Evolutionary conservation across 2,113 vertebrate genomes (phyloP).

Genomic region (Gambusia holbrooki): DNA sequence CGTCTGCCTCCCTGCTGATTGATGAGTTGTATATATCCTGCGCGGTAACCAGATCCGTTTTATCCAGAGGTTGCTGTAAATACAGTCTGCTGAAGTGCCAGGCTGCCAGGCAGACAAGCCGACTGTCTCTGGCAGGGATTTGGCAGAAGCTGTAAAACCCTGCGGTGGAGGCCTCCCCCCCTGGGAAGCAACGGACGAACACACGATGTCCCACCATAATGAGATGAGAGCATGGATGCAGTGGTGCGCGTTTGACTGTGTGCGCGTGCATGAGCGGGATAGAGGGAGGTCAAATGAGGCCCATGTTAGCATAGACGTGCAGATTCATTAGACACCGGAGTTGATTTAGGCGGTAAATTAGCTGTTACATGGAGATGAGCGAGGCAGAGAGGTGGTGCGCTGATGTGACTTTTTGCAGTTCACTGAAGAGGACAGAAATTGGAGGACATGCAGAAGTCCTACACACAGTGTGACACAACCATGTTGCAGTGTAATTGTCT

Average conservation of each 20-base stretch:
- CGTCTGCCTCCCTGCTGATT: conserved; percentile 53
- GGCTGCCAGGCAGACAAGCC: conserved; percentile 60
- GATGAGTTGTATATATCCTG: conserved; percentile 73
- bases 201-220: conserved; percentile 46
- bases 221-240: conserved; percentile 14
- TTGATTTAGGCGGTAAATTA: conserved; percentile 64
- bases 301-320: conserved; percentile 42
- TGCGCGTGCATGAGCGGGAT: not conserved
- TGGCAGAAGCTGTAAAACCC: conserved; percentile 41
- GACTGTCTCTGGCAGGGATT: conserved; percentile 68
- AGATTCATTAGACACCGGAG: conserved; percentile 63
- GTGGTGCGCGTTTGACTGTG: conserved; percentile 2
- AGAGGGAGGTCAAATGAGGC: conserved; percentile 41
- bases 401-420: conserved; percentile 58
- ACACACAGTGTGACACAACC: conserved; percentile 8
- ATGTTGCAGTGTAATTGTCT: not conserved
- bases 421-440: conserved; percentile 39
- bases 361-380: conserved; percentile 59
- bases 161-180: conserved; percentile 27
- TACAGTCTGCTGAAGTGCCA: conserved; percentile 62
- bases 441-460: not conserved
- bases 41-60: conserved; percentile 67
- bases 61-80: conserved; percentile 71
- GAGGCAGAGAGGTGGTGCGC: conserved; percentile 18
- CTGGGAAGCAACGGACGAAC: conserved; percentile 2